Evolutionary conservation across 92 coral and sea anemone genomes (phyloP).

Genomic region (Montipora capitata): DNA sequence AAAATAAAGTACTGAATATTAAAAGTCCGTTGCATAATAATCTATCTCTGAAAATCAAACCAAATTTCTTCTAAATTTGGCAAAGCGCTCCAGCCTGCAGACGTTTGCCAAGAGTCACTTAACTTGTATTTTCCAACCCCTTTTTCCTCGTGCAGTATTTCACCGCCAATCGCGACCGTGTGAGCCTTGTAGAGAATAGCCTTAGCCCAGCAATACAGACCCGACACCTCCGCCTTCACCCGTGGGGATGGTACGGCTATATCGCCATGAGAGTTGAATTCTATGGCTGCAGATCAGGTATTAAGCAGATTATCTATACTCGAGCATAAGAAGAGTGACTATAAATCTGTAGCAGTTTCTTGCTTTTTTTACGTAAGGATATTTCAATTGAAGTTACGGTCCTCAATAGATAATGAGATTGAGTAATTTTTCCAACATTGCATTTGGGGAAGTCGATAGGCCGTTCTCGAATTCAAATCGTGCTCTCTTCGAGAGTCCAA

Average conservation of each 20-base stretch:
- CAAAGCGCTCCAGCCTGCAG: too few relatives aligned
- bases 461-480: too few relatives aligned
- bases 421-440: too few relatives aligned
- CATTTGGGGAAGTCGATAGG: too few relatives aligned
- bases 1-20: too few relatives aligned
- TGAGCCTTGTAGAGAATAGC: conserved; percentile 69
- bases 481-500: too few relatives aligned
- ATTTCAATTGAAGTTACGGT: too few relatives aligned
- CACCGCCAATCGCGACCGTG: conserved; percentile 85
- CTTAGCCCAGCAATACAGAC: conserved; percentile 84
- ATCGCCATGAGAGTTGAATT: conserved; percentile 91
- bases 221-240: conserved; percentile 90
- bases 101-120: neutral
- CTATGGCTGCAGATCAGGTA: conserved; percentile 90
- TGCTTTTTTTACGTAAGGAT: neutral
- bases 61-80: too few relatives aligned
- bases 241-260: conserved; percentile 82
- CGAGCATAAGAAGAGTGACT: neutral
- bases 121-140: neutral
- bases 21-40: too few relatives aligned
- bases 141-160: conserved; percentile 61
- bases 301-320: neutral
- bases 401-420: too few relatives aligned
- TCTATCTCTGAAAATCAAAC: too few relatives aligned
- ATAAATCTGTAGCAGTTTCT: too few relatives aligned